Base-by-base conservation (phyloP, 2,888 invertebrate species). In the Hydroisotoma schaefferi region DNA sequence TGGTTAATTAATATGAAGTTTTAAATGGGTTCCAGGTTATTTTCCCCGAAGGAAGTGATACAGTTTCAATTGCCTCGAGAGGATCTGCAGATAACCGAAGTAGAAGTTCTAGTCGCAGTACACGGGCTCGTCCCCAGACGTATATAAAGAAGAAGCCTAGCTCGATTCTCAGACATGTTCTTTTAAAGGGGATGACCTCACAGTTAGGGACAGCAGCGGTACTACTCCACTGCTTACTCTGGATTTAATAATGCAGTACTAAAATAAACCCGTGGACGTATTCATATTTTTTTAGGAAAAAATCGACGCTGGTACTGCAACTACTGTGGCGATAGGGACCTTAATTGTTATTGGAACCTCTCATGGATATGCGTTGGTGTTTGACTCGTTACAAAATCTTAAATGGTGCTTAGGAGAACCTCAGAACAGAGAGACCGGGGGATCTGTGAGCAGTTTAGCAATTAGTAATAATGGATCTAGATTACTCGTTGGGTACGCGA, bases 261-360 rank as follows among this genome's bases (percentile, higher is more conserved):
- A n/a, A 15, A 20, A 22, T 53, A 15, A 22, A 4, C 5, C 4
- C 18, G n/a, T n/a, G n/a, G n/a, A n/a, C n/a, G n/a, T n/a, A n/a
- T n/a, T n/a, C n/a, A n/a, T 15, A 12, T 5, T 51, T 8, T 5
- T 43, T 56, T 75, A 90, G 89, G 93, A 94, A 73, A 83, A 90
- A 71, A 88, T 93, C 18, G 87, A 89, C 78, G 90, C 93, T 57
- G 95, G 95, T 4, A 81, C 87, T 66, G 90, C 94, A 10, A 93
- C 93, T 61, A 87, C 91, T 5, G 82, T 90, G 74, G 87, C 90
- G 70, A 88, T 88, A 4, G 75, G 77, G 8, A 86, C 87, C 56
- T 85, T 87, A 77, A 83, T 94, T 65, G 90, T 90, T n/a, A 84
- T 95, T 28, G 97, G 97, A 37, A 97, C 94, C 28, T 92, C 94